Percentiles rank a stretch among this genome's conserved stretches.
These are phyloP conservation scores for Dreissena rostriformis DNA, from an alignment of 1,140 invertebrate genomes.

Conservation along the genomic window DNA sequence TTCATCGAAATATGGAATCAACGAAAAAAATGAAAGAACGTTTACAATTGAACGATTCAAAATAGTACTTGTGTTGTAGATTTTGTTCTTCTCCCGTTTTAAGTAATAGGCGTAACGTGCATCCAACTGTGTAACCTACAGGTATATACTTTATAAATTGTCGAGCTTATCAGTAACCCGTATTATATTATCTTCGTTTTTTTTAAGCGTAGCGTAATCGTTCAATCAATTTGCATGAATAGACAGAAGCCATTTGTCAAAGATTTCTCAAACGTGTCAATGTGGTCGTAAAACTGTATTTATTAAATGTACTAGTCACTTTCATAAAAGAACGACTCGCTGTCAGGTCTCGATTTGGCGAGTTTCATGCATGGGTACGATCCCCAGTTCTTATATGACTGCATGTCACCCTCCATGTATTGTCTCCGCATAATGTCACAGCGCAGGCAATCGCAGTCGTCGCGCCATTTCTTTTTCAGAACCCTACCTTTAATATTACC, in stretches of 20 bases:
- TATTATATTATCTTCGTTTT: too few relatives aligned
- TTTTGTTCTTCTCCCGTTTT: too few relatives aligned
- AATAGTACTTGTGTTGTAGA: too few relatives aligned
- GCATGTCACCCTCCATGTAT: constrained; percentile 38
- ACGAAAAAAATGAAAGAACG: too few relatives aligned
- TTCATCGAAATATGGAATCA: too few relatives aligned
- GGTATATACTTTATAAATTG: too few relatives aligned
- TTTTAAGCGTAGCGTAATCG: background rate
- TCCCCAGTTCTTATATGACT: constrained; percentile 48
- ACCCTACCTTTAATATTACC: background rate
- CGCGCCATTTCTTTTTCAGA: constrained; percentile 41
- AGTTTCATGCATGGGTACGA: constrained; percentile 53
- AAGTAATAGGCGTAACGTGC: too few relatives aligned
- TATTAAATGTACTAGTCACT: constrained; percentile 30
- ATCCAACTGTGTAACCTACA: too few relatives aligned
- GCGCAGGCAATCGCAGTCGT: constrained; percentile 45
- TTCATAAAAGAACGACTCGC: constrained; percentile 20
- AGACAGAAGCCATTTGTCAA: background rate
- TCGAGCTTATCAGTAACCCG: too few relatives aligned
- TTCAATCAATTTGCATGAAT: background rate
- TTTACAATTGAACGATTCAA: too few relatives aligned
- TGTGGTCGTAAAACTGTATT: too few relatives aligned
- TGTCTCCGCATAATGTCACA: constrained; percentile 50
- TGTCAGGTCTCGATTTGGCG: constrained; percentile 27
- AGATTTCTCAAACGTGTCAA: background rate